Conservation (phyloP, 2,113 vertebrate genomes). For the Rhynchopsitta pachyrhyncha region DNA sequence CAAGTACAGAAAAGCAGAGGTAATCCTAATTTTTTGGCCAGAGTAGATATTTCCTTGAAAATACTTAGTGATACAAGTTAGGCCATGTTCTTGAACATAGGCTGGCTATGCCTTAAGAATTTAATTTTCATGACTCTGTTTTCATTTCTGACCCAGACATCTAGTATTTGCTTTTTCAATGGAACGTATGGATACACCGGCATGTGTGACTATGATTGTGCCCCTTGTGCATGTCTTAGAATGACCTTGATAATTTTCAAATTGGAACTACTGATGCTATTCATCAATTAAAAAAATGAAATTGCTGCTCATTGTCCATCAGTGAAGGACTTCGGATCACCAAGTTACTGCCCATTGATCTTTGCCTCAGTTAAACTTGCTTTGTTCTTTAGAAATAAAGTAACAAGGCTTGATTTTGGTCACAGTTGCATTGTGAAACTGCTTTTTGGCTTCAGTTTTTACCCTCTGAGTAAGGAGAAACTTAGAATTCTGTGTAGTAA, state of each 20-base stretch:
- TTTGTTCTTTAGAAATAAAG: background rate
- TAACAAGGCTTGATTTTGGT: background rate
- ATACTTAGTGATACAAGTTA: background rate
- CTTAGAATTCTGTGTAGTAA: background rate
- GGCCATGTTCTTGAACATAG: background rate
- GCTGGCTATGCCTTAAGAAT: background rate
- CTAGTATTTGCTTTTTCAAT: background rate
- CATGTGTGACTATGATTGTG: background rate
- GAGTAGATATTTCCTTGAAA: background rate
- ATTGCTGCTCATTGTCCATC: background rate
- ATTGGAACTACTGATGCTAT: background rate
- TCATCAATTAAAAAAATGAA: background rate
- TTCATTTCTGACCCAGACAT: background rate
- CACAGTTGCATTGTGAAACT: background rate
- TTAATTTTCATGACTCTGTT: background rate
- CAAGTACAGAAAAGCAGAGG: background rate
- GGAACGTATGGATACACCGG: background rate
- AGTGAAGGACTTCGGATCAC: background rate
- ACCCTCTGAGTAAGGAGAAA: background rate
- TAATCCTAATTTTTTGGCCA: background rate
- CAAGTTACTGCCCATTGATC: background rate
- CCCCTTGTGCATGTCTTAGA: background rate
- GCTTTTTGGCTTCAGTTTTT: background rate
- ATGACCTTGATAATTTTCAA: background rate
- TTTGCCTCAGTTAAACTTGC: background rate